These are phyloP conservation scores for Anas flavirostris DNA, from an alignment of 2,797 vertebrate species.

Conservation along the genomic window DNA sequence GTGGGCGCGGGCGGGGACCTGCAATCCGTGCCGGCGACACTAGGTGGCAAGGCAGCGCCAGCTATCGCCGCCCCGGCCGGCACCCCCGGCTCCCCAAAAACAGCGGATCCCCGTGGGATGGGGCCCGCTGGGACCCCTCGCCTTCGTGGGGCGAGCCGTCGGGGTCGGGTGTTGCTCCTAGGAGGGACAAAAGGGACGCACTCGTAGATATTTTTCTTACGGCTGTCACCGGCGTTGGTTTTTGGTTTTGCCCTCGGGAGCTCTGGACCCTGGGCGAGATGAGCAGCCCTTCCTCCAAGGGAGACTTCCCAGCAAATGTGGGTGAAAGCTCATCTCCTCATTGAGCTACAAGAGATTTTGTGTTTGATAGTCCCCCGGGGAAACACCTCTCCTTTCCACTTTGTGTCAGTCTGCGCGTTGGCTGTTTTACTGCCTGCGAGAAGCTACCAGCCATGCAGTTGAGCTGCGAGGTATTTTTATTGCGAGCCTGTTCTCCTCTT, in stretches of 20 bases:
- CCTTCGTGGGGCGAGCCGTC: accelerated
- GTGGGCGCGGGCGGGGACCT: background rate
- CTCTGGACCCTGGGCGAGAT: background rate
- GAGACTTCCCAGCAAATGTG: background rate
- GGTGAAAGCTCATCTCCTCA: background rate
- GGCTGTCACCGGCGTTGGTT: background rate
- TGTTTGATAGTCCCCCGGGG: background rate
- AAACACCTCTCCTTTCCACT: background rate
- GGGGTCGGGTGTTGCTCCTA: accelerated
- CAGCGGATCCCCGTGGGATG: background rate
- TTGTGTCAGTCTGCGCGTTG: background rate
- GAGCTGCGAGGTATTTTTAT: background rate
- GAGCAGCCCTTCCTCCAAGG: background rate
- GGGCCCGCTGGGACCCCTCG: background rate
- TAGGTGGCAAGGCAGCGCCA: constrained; percentile 80
- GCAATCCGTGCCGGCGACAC: constrained; percentile 68
- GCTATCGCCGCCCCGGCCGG: background rate
- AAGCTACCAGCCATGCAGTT: background rate
- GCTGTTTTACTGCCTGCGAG: background rate
- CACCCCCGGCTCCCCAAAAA: accelerated
- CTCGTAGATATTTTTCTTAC: too few species aligned
- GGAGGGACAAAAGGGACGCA: too few species aligned
- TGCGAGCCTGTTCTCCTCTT: background rate
- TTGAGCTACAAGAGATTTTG: background rate
- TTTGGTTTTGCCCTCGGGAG: background rate